Evolutionary conservation across 2,888 invertebrate genomes (phyloP).

Genomic region (Eupithecia vulgata): DNA sequence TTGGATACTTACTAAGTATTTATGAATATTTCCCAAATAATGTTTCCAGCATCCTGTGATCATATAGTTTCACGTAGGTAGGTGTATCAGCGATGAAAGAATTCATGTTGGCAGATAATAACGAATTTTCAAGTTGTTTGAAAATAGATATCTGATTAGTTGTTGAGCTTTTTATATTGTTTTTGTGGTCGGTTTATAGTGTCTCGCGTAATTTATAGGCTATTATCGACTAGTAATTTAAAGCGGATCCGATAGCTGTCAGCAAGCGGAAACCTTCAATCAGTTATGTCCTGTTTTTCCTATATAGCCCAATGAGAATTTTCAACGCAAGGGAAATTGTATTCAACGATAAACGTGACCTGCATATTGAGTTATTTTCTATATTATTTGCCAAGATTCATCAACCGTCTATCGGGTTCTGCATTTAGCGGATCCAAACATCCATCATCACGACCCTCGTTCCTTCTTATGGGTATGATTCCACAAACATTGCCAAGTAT

Average conservation of each 20-base stretch:
- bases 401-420: neutral
- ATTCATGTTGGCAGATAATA: conserved; percentile 16
- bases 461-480: neutral
- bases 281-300: conserved; percentile 9
- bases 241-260: conserved; percentile 13
- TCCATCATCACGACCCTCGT: neutral
- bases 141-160: conserved; percentile 4
- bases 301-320: neutral
- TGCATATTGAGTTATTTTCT: conserved; percentile 7
- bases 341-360: conserved; percentile 9
- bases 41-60: conserved; percentile 6
- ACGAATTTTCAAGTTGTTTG: conserved; percentile 6
- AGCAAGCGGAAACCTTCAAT: conserved; percentile 3
- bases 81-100: conserved; percentile 19
- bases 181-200: conserved; percentile 7
- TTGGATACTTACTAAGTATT: conserved; percentile 7
- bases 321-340: conserved; percentile 10
- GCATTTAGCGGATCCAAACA: neutral
- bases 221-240: conserved; percentile 14
- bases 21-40: conserved; percentile 20
- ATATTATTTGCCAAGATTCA: neutral
- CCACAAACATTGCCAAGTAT: neutral
- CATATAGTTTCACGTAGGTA: neutral
- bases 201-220: conserved; percentile 11
- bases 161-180: conserved; percentile 3